Evolutionary conservation across 2,797 vertebrate genomes (phyloP).

Genomic region (Hylomyscus alleni): DNA sequence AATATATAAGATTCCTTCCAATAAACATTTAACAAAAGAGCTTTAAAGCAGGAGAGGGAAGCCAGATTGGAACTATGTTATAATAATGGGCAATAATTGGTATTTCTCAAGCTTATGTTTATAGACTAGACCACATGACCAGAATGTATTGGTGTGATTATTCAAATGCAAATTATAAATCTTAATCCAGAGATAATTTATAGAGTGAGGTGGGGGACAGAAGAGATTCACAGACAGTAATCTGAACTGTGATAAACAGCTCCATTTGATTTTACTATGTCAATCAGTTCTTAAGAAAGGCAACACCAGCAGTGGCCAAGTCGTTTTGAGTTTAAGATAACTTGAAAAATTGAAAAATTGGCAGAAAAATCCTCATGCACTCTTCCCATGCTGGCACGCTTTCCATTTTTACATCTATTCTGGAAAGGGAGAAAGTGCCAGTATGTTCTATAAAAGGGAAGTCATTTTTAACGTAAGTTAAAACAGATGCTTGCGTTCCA

Average conservation of each 20-base stretch:
- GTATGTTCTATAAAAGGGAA: conserved; percentile 59
- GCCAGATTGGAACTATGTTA: not conserved
- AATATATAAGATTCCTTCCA: conserved; percentile 7
- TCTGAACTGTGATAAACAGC: conserved; percentile 29
- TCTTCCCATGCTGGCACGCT: not conserved
- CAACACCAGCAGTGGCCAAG: not conserved
- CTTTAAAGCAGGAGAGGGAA: not conserved
- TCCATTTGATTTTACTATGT: not conserved
- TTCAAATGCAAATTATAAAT: not conserved
- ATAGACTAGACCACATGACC: not conserved
- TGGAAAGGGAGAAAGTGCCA: conserved; percentile 44
- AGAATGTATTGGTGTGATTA: not conserved
- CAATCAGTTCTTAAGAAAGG: conserved; percentile 36
- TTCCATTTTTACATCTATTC: conserved; percentile 21
- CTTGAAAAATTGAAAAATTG: conserved; percentile 38
- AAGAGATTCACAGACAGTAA: not conserved
- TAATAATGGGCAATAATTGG: not conserved
- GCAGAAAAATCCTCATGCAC: not conserved
- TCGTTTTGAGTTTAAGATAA: conserved; percentile 20
- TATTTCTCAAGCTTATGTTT: conserved; percentile 1
- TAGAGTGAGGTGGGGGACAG: not conserved
- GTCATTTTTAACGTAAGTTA: conserved; percentile 64
- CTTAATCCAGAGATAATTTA: not conserved
- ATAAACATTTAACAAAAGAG: not conserved
- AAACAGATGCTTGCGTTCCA: conserved; percentile 70